Evolutionary conservation across 2,797 vertebrate genomes (phyloP), one percentile per base, ranked within the genome.

Genomic region (Atherinosoma microstoma): DNA sequence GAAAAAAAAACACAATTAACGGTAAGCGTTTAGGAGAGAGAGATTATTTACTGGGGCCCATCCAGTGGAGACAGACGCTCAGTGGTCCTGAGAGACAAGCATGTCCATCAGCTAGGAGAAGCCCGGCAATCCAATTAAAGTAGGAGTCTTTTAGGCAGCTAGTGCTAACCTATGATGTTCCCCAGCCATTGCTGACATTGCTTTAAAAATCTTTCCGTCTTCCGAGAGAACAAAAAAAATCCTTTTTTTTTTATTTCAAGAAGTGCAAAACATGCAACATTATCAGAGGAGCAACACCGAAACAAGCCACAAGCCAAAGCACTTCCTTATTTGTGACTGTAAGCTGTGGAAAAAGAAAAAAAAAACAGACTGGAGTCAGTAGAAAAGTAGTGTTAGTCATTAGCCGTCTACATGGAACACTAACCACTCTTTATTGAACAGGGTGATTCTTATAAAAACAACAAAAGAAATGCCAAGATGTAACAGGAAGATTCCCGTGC

Each of bases 21-120:
- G 78, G 86, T 91, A 89, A 94, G 90, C 88, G 84, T 92, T 94
- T 92, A 92, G 88, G 70, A 76, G 87, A 82, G 84, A 86, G 82
- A 91, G 93, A 92, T 94, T 94, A 93, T 94, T 93, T 94, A 92
- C 92, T 89, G 91, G 88, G 92, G 90, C 91, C 84, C 88, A 86
- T 93, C 91, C 88, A 89, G 87, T 81, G 85, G 75, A 92, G 91
- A 88, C 83, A 92, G 91, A 88, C 87, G 82, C 91, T 88, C 73
- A 75, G 77, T 58, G 86, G 88, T 91, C 92, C 93, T 88, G 75
- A 83, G 93, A 94, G 93, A 94, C 87, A 59, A 66, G 82, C 80
- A 81, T 83, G 92, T 93, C 92, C 89, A 87, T 92, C 90, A 88
- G 90, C 86, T 78, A 56, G 79, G 73, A 80, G 86, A 84, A 87